Evolutionary conservation across 2,113 vertebrate genomes (phyloP).

Genomic region (Lycaon pictus): DNA sequence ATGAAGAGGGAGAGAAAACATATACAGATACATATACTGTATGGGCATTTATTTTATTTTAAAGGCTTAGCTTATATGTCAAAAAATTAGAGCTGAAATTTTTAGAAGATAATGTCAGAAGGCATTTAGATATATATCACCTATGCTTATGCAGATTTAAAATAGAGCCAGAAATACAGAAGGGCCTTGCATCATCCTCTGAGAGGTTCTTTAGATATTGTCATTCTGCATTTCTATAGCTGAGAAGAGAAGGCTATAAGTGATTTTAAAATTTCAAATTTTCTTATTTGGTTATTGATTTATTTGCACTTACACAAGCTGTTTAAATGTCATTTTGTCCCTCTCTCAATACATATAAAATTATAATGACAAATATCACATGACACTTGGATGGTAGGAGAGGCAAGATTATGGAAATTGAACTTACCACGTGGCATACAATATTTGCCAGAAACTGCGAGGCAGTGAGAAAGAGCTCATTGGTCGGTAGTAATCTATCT

Average conservation of each 20-base stretch:
- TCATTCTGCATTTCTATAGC: background rate
- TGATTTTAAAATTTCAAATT: background rate
- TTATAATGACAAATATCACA: background rate
- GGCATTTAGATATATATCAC: background rate
- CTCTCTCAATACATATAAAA: conserved; percentile 1
- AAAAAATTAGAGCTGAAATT: background rate
- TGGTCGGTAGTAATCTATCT: background rate
- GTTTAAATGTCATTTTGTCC: background rate
- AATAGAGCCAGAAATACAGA: background rate
- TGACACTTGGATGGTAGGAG: background rate
- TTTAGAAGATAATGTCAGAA: background rate
- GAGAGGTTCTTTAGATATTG: background rate
- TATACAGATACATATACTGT: background rate
- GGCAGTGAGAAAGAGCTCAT: background rate
- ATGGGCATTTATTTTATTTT: conserved; percentile 52
- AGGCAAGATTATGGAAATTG: background rate
- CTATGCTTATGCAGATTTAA: conserved; percentile 14
- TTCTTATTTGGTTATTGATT: background rate
- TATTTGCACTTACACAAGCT: background rate
- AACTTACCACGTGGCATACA: background rate
- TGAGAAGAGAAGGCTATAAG: background rate
- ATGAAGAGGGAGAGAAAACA: background rate
- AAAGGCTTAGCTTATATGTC: background rate
- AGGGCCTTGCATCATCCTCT: background rate
- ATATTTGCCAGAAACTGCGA: background rate